Percentiles rank a stretch among this genome's conserved stretches.
phyloP scores from a whole-genome alignment of 2,888 invertebrate species.

The Arenicola marina region DNA sequence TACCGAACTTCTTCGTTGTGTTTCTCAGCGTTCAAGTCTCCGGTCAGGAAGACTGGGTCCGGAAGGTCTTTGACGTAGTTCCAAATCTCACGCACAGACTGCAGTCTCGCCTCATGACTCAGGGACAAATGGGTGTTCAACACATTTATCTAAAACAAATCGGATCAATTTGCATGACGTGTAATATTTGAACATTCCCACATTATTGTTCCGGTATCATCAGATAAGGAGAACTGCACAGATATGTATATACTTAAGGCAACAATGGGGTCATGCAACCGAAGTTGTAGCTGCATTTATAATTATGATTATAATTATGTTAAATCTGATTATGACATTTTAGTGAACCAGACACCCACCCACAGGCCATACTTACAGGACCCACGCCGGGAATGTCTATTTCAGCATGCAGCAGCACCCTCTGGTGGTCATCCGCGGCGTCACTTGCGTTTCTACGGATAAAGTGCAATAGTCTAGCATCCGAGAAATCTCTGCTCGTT shows the following conservation, averaged over 20 bases:
- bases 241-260: too few relatives aligned
- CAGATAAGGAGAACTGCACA: too few relatives aligned
- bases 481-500: too few relatives aligned
- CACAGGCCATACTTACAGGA: slow-evolving; percentile 36
- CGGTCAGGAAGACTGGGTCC: slow-evolving; percentile 40
- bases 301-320: too few relatives aligned
- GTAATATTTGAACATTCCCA: slow-evolving; percentile 41
- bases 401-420: slow-evolving; percentile 42
- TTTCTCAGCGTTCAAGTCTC: slow-evolving; percentile 48
- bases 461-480: too few relatives aligned
- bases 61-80: slow-evolving; percentile 32
- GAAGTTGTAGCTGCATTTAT: too few relatives aligned
- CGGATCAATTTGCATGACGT: slow-evolving; percentile 20
- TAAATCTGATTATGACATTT: too few relatives aligned
- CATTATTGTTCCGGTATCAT: too few relatives aligned
- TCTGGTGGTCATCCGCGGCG: slow-evolving; percentile 43
- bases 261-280: too few relatives aligned
- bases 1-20: slow-evolving; percentile 43
- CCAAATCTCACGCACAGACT: slow-evolving; percentile 41
- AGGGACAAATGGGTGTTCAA: slow-evolving; percentile 46
- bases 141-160: slow-evolving; percentile 38
- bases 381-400: slow-evolving; percentile 37
- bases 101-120: slow-evolving; percentile 46
- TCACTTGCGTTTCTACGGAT: slow-evolving; percentile 41
- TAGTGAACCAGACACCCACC: too few relatives aligned